phyloP scores from a whole-genome alignment of 2,113 vertebrate species.

The Gila orcuttii region DNA sequence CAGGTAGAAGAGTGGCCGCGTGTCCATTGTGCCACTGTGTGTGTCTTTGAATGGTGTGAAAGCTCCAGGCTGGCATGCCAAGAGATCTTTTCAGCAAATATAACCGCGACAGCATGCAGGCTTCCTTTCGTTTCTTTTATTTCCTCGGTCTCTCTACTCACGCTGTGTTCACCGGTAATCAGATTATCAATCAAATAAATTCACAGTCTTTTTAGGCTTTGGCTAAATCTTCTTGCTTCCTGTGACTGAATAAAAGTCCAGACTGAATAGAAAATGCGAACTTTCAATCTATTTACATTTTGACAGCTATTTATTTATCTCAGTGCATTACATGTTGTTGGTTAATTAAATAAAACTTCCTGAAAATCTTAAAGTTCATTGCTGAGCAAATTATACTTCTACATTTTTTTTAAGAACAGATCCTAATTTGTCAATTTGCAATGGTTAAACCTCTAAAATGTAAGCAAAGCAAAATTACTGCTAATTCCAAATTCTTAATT shows the following conservation, averaged over 20 bases:
- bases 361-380: too few species aligned
- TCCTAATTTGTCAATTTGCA: background rate
- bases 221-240: conserved; percentile 28
- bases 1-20: conserved; percentile 54
- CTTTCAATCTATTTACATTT: background rate
- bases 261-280: background rate
- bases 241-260: background rate
- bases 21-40: conserved; percentile 53
- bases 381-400: too few species aligned
- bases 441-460: background rate
- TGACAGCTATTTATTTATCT: background rate
- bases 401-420: background rate
- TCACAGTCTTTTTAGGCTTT: conserved; percentile 23
- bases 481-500: too few species aligned
- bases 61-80: conserved; percentile 50
- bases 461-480: too few species aligned
- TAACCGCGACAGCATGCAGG: conserved; percentile 23
- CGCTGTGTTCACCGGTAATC: conserved; percentile 9
- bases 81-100: conserved; percentile 58
- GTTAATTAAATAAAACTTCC: background rate
- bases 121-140: conserved; percentile 33
- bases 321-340: background rate
- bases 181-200: conserved; percentile 48
- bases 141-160: background rate
- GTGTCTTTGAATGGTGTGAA: conserved; percentile 39